These are phyloP conservation scores for Habroteleia sp. DNA, from an alignment of 2,888 invertebrate genomes.

Conservation along the genomic window DNA sequence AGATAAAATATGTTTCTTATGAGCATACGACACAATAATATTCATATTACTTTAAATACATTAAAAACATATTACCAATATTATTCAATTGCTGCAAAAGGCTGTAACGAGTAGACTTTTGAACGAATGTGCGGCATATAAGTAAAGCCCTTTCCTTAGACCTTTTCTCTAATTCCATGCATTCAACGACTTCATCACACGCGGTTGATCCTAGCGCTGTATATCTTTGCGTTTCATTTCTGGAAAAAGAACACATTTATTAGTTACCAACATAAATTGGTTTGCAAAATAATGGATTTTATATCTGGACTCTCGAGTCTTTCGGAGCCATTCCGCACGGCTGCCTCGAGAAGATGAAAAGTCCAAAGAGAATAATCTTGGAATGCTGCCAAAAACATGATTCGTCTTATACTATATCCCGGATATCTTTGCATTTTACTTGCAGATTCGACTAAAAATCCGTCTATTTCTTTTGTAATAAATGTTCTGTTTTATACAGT, in stretches of 20 bases:
- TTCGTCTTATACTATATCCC: too few relatives aligned
- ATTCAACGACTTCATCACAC: constrained; percentile 84
- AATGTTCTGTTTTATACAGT: too few relatives aligned
- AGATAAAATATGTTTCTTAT: too few relatives aligned
- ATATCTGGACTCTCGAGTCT: constrained; percentile 9
- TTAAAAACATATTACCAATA: constrained; percentile 86
- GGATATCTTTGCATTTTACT: constrained; percentile 14
- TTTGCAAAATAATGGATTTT: constrained; percentile 1
- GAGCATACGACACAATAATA: too few relatives aligned
- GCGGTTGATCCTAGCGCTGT: constrained; percentile 84
- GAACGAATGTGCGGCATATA: constrained; percentile 85
- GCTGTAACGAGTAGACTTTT: constrained; percentile 86
- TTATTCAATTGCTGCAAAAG: constrained; percentile 90
- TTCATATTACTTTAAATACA: too few relatives aligned
- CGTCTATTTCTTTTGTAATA: too few relatives aligned
- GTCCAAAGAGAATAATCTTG: constrained; percentile 22
- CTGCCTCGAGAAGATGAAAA: constrained; percentile 14
- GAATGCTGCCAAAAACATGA: constrained; percentile 33
- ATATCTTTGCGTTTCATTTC: constrained; percentile 84
- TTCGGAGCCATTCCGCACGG: constrained; percentile 5
- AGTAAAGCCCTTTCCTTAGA: constrained; percentile 86
- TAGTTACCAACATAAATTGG: too few relatives aligned
- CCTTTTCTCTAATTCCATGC: constrained; percentile 85
- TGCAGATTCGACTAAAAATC: constrained; percentile 8
- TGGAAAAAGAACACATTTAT: constrained; percentile 50